phyloP scores from a whole-genome alignment of 2,797 vertebrate species.

The Eleutherodactylus coqui region DNA sequence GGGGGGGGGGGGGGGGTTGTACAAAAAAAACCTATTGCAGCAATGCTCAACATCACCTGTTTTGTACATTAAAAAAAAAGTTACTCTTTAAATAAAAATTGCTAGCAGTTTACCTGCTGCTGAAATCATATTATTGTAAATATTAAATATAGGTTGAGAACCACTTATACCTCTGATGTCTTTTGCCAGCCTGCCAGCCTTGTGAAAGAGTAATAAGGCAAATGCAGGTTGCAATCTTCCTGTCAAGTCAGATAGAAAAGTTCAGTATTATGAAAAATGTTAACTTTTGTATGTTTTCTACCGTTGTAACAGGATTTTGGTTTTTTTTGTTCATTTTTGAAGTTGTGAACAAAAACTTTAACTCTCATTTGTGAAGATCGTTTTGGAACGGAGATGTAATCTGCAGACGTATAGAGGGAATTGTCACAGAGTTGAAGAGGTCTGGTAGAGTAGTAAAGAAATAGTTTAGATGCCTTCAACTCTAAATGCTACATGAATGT shows the following conservation, averaged over 20 bases:
- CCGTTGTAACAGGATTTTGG: neutral
- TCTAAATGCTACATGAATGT: slow-evolving; percentile 62
- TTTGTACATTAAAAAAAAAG: no score
- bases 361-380: neutral
- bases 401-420: slow-evolving; percentile 16
- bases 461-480: slow-evolving; percentile 36
- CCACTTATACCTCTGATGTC: neutral
- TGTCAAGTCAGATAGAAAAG: no score
- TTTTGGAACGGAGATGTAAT: slow-evolving; percentile 21
- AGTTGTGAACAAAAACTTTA: neutral
- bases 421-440: slow-evolving; percentile 27
- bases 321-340: no score
- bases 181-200: neutral
- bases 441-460: slow-evolving; percentile 15
- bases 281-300: neutral
- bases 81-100: neutral
- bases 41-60: no score
- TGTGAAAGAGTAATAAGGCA: neutral
- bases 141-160: neutral
- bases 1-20: no score
- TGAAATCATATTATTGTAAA: neutral
- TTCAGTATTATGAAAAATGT: neutral
- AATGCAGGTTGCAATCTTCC: neutral
- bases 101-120: neutral
- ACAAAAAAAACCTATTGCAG: no score